These are phyloP conservation scores for Anoplolepis gracilipes DNA, from an alignment of 1,140 invertebrate genomes.

Conservation along the genomic window DNA sequence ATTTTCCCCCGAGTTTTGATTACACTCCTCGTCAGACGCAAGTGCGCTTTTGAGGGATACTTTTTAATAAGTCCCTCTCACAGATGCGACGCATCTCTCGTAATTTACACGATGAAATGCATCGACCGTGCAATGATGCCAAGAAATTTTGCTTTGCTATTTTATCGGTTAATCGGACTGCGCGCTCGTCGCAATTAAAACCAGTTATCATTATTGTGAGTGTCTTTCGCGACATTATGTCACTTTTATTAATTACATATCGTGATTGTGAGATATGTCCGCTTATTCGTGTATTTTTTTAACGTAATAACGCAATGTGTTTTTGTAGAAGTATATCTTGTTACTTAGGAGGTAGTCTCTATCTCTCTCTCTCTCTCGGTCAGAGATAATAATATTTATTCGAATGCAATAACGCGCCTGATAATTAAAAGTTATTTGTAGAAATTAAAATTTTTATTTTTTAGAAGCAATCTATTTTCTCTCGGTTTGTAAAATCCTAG, in stretches of 20 bases:
- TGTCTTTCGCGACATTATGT: background rate
- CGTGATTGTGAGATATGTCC: background rate
- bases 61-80: conserved; percentile 44
- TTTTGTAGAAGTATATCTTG: background rate
- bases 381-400: background rate
- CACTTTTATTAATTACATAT: background rate
- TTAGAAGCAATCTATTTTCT: background rate
- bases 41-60: conserved; percentile 55
- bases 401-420: background rate
- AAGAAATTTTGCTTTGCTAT: conserved; percentile 10
- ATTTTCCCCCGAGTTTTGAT: conserved; percentile 33
- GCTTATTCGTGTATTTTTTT: background rate
- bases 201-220: background rate
- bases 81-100: background rate
- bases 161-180: conserved; percentile 7
- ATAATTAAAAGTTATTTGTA: background rate
- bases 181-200: conserved; percentile 1
- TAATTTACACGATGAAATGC: conserved; percentile 21
- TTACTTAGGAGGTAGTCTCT: background rate
- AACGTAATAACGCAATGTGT: background rate
- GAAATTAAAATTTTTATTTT: conserved; percentile 6
- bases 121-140: background rate
- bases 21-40: conserved; percentile 28
- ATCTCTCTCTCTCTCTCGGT: background rate
- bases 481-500: background rate